Percentiles rank a stretch among this genome's conserved stretches.
Evolutionary conservation across 2,113 vertebrate species (phyloP).

Genomic region (Psammodynastes pulverulentus): DNA sequence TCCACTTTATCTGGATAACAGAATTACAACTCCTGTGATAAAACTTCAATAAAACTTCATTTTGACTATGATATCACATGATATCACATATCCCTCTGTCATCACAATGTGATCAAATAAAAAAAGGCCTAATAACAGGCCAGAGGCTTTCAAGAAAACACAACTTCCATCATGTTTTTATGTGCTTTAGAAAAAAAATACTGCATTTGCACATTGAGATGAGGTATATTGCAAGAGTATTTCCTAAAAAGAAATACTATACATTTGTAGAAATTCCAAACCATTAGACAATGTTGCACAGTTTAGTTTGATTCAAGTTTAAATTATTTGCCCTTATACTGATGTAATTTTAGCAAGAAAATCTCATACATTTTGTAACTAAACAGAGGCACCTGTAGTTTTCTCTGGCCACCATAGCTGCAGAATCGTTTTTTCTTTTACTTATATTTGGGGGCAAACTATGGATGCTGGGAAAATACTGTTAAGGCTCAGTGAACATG

Average conservation of each 20-base stretch:
- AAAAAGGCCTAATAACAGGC: neutral
- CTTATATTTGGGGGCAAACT: neutral
- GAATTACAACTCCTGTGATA: neutral
- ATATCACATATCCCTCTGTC: neutral
- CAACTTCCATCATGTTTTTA: neutral
- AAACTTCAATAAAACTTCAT: neutral
- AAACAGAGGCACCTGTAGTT: neutral
- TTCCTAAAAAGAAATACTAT: neutral
- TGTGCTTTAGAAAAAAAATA: neutral
- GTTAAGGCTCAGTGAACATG: neutral
- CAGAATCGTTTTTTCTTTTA: neutral
- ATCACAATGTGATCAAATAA: neutral
- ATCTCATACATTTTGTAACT: accelerated
- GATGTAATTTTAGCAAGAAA: neutral
- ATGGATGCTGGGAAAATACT: neutral
- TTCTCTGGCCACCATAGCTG: neutral
- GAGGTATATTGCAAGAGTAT: neutral
- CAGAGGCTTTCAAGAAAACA: neutral
- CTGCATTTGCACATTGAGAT: neutral
- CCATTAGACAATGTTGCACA: neutral
- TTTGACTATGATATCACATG: neutral
- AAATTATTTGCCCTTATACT: accelerated
- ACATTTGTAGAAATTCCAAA: neutral
- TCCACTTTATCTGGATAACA: neutral
- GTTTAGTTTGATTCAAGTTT: neutral